Percentiles rank a stretch among this genome's conserved stretches.
Conservation (phyloP, 2,797 vertebrate species). For the Cetoscarus ocellatus region DNA sequence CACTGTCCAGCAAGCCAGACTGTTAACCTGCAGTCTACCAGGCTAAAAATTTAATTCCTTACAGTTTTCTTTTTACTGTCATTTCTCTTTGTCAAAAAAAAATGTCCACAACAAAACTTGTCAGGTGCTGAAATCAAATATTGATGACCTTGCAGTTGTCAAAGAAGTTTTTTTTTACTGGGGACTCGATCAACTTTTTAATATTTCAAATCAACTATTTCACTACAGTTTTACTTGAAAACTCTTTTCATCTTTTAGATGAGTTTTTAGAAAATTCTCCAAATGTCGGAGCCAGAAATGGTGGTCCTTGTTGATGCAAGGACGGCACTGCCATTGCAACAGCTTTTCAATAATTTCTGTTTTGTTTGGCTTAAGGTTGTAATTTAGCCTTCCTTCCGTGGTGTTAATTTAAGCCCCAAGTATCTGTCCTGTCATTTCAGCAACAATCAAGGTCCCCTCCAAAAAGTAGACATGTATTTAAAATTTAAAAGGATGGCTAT, state of each 20-base stretch:
- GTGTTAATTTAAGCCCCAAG: conserved; percentile 2
- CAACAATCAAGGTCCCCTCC: background rate
- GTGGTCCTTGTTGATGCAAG: background rate
- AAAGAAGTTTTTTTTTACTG: conserved; percentile 15
- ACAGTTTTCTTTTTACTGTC: conserved; percentile 2
- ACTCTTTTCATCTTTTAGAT: conserved; percentile 1
- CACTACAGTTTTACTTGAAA: background rate
- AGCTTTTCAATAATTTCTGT: background rate
- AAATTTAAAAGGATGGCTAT: background rate
- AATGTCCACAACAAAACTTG: conserved; percentile 5
- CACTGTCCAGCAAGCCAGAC: background rate
- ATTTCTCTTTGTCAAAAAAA: conserved; percentile 4
- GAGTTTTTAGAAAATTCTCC: background rate
- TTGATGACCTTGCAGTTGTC: conserved; percentile 18
- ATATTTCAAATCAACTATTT: conserved; percentile 12
- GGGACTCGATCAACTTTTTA: conserved; percentile 2
- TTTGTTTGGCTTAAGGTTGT: background rate
- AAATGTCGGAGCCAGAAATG: background rate
- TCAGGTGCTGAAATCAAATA: conserved; percentile 2
- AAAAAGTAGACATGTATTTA: background rate
- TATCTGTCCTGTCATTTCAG: background rate
- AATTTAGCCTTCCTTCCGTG: background rate
- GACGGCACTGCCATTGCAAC: background rate
- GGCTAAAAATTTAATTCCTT: background rate
- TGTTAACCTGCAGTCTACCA: conserved; percentile 12